Evolutionary conservation across 2,888 invertebrate species (phyloP), one percentile per base, ranked within the genome.

Genomic region (Buathra laborator): DNA sequence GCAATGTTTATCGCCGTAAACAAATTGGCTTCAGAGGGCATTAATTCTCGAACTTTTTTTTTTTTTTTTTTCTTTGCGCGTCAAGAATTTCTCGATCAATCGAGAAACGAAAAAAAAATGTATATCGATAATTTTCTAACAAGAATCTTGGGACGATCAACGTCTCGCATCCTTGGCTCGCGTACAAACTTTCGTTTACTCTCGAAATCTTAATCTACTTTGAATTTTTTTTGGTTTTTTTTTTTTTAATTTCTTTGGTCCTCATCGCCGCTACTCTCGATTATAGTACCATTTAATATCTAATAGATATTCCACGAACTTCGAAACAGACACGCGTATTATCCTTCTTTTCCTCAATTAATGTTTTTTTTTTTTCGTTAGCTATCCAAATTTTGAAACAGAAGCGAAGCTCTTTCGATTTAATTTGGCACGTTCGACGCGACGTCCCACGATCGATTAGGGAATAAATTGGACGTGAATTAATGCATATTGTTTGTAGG

Each of bases 181-280:
- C 46, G 19, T 62, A 29, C 62, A 46, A 66, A 81, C 51, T 37
- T 19, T 59, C 32, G 43, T 70, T 37, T 59, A 74, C 46, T 64
- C 70, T 77, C 43, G 43, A 32, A 16, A 56, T 70, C 46, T 78
- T 84, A 81, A 68, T 68, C 64, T 81, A 84, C 51, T 53, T 74
- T 81, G 37, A 71, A 19, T 64, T 16, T 75, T 68, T 80, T 48
- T 66, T 19, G 19, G 4, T 64, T 78, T 29, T 64, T 66, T 29
- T 64, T 66, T 48, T 64, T 44, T 64, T 53, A 19, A 19, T 56
- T 56, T 56, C 19, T 48, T 84, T 84, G 84, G 84, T 84, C 84
- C 84, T 84, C 81, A 64, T 72, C 74, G 59, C 72, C 74, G 74
- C 46, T 19, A 53, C 19, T 67, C 44, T 44, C 62, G 29, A 16